These are phyloP conservation scores for Procambarus clarkii DNA, from an alignment of 1,140 invertebrate species.

Conservation along the genomic window DNA sequence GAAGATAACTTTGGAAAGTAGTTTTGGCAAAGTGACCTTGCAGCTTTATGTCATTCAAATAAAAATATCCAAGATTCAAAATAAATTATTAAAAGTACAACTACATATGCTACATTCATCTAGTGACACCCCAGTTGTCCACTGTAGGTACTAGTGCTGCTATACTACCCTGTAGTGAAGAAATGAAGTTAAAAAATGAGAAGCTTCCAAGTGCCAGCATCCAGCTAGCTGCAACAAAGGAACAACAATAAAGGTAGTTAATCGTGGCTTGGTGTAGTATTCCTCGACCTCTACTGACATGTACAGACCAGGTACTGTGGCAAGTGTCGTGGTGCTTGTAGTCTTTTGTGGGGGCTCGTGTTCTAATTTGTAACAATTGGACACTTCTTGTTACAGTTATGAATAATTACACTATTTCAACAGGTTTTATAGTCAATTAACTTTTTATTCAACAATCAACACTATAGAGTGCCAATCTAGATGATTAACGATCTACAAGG, in stretches of 20 bases:
- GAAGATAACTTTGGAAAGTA: neutral
- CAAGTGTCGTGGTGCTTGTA: neutral
- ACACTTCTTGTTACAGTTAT: neutral
- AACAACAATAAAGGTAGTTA: constrained; percentile 26
- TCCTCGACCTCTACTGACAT: neutral
- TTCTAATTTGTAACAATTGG: neutral
- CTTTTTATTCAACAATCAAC: neutral
- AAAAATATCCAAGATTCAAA: constrained; percentile 7
- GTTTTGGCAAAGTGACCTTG: no score
- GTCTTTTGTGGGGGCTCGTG: neutral
- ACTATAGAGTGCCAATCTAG: constrained; percentile 5
- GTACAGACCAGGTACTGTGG: constrained; percentile 3
- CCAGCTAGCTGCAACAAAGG: constrained; percentile 59
- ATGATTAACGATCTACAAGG: constrained; percentile 4
- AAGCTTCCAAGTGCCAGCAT: constrained; percentile 49
- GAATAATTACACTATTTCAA: neutral
- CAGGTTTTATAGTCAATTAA: constrained; percentile 3
- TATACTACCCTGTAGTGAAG: constrained; percentile 59
- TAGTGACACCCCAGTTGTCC: constrained; percentile 25
- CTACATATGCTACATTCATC: constrained; percentile 25
- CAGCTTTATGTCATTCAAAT: neutral
- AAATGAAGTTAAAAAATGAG: constrained; percentile 44
- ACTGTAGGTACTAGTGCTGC: constrained; percentile 53
- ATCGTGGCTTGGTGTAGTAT: constrained; percentile 21
- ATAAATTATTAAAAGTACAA: constrained; percentile 2